These are phyloP conservation scores for Monarcha castaneiventris DNA, from an alignment of 2,113 vertebrate genomes.

Conservation along the genomic window DNA sequence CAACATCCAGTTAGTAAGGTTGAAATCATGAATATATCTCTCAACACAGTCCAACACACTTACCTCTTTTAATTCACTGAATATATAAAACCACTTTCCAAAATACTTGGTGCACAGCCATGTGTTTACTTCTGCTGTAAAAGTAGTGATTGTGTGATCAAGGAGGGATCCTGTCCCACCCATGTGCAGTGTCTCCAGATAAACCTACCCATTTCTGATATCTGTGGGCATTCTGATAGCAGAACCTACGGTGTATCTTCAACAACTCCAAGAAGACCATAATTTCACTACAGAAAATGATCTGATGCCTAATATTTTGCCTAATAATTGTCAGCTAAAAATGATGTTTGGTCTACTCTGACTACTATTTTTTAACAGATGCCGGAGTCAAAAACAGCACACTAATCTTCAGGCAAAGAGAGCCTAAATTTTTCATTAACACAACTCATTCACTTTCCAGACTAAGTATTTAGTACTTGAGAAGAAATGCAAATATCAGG, in stretches of 20 bases:
- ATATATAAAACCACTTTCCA: background rate
- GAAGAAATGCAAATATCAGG: background rate
- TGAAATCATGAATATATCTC: background rate
- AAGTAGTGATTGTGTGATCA: background rate
- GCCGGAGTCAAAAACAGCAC: background rate
- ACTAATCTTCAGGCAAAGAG: background rate
- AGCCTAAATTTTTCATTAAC: background rate
- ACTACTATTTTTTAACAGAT: background rate
- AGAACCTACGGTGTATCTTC: background rate
- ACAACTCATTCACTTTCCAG: background rate
- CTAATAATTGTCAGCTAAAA: background rate
- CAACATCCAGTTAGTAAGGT: background rate
- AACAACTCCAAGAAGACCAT: background rate
- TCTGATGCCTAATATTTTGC: background rate
- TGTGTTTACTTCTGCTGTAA: background rate
- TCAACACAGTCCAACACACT: background rate
- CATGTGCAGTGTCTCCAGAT: rapidly evolving
- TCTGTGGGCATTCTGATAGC: background rate
- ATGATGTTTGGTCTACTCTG: background rate
- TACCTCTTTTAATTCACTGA: background rate
- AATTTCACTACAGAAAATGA: background rate
- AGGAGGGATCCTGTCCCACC: background rate
- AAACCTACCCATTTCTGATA: background rate
- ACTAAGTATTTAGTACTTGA: background rate
- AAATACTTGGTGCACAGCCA: background rate